phyloP scores from a whole-genome alignment of 1,140 invertebrate genomes.

The Ips nitidus region DNA sequence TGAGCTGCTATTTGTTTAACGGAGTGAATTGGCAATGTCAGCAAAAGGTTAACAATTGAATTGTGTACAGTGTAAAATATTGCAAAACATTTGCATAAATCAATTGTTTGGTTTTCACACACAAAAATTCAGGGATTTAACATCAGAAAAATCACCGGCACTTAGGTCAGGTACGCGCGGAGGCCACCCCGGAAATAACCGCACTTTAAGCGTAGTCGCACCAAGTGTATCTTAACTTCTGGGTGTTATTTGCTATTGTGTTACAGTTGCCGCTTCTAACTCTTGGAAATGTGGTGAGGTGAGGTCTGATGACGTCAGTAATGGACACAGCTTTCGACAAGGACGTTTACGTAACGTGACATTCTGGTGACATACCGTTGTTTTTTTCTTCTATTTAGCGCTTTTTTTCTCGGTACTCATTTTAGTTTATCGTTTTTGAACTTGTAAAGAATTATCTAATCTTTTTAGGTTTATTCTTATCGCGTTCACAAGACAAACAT shows the following conservation, averaged over 20 bases:
- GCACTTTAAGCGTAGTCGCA: constrained; percentile 3
- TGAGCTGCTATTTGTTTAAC: constrained; percentile 25
- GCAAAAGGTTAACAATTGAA: constrained; percentile 24
- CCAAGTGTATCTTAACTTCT: constrained; percentile 14
- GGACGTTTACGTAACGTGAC: constrained; percentile 11
- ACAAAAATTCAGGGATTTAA: not conserved
- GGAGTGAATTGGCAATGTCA: constrained; percentile 31
- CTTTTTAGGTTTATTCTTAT: no score
- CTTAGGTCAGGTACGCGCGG: constrained; percentile 14
- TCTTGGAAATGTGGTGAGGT: not conserved
- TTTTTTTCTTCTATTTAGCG: not conserved
- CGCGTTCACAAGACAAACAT: no score
- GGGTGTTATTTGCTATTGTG: not conserved
- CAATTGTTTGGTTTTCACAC: not conserved
- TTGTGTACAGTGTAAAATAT: constrained; percentile 3
- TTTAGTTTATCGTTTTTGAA: not conserved
- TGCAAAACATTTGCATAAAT: not conserved
- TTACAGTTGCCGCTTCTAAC: not conserved
- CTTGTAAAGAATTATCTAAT: not conserved
- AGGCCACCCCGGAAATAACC: constrained; percentile 11
- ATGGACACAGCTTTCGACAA: not conserved
- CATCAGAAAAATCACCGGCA: constrained; percentile 6
- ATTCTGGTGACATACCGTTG: not conserved
- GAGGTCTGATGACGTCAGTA: not conserved
- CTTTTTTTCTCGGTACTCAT: not conserved